Conservation (phyloP, 2,113 vertebrate genomes). For the Centropus bengalensis region DNA sequence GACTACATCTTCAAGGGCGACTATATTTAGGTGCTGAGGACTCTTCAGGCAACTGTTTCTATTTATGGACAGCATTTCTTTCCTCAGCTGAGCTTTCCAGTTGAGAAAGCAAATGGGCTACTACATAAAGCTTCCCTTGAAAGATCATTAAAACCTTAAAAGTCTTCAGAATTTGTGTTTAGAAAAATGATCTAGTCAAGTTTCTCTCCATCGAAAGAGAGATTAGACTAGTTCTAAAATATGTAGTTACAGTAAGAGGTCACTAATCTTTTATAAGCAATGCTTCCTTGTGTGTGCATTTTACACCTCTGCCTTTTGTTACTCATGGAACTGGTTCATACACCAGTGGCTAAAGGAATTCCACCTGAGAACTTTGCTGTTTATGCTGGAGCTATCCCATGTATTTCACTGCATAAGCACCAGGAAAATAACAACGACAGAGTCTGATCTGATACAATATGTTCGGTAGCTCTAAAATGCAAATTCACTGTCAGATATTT, state of each 20-base stretch:
- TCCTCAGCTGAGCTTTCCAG: not conserved
- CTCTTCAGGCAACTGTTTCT: not conserved
- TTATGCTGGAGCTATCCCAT: not conserved
- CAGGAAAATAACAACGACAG: not conserved
- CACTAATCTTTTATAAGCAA: not conserved
- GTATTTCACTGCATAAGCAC: not conserved
- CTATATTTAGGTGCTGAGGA: constrained; percentile 18
- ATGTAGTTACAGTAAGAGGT: not conserved
- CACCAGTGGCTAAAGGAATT: not conserved
- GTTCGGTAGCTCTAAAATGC: not conserved
- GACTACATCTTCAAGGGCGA: not conserved
- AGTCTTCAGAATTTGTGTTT: not conserved
- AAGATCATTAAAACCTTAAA: not conserved
- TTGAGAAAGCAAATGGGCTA: not conserved
- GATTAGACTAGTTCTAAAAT: not conserved
- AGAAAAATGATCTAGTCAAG: not conserved
- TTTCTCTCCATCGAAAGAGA: not conserved
- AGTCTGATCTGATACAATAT: not conserved
- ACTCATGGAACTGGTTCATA: not conserved
- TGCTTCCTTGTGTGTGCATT: not conserved
- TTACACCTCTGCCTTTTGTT: not conserved
- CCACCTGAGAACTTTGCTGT: not conserved
- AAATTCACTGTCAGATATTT: not conserved
- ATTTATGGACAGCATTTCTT: not conserved
- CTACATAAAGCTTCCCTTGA: not conserved